Base-by-base conservation (phyloP, 2,113 vertebrate genomes). In the Oncorhynchus mykiss region DNA sequence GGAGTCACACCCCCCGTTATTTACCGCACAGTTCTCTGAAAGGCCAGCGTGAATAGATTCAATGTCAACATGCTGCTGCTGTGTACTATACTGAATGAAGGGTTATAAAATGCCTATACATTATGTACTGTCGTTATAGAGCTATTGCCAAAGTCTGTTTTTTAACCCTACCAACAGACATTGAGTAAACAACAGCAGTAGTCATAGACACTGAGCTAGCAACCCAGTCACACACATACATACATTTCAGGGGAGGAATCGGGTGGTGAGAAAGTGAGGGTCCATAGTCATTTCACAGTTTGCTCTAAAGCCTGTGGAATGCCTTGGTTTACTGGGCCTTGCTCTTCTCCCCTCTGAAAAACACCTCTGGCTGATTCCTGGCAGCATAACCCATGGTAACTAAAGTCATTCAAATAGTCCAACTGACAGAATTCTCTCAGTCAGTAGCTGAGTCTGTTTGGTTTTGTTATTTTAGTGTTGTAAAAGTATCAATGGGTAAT, bases 1-100 rank as follows among this genome's bases (percentile, higher is more conserved):
- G 67, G 96, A 97, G 88, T 99, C 97, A 16, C 98, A 99, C 79
- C 98, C 98, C 0, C 98, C 98, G 0, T 99, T 99, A 87, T 98
- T 98, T 67, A 99, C 94, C 0, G 97, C 96, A 75, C 98, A 99
- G 0, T 96, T 99, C 91, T 99, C 98, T 99, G 92, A 80, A 85
- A 89, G 62, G 16, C 62, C 79, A 49, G 78, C 0, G 9, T 57
- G 34, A 71, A 71, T n/a, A 18, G 2, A 20, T n/a, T 7, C 29
- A 68, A 39, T n/a, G 9, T 24, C 65, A 3, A 27, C 65, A 24
- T 6, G 27, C 11, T 13, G n/a, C 9, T 64, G 60, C 12, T 64
- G 1, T 20, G n/a, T 64, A 64, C 60, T 64, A 4, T 64, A 24
- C 18, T 64, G 24, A 65, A 65, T 45, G 9, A 45, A 45, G 39